phyloP scores from a whole-genome alignment of 2,888 invertebrate species.

The Plebejus argus region DNA sequence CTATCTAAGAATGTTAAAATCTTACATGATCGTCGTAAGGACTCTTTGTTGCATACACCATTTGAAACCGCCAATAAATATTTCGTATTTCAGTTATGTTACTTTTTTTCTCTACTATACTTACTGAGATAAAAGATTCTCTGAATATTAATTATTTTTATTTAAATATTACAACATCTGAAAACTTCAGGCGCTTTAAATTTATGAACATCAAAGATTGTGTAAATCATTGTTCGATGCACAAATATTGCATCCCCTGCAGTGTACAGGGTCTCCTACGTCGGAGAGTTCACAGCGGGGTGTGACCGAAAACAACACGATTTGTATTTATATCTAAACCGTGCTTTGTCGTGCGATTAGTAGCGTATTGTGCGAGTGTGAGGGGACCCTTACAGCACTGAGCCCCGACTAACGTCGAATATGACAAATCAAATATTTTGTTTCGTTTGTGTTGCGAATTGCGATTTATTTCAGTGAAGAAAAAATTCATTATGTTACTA shows the following conservation, averaged over 20 bases:
- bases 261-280: slow-evolving; percentile 39
- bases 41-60: too few species aligned
- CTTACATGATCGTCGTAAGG: too few species aligned
- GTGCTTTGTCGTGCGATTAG: slow-evolving; percentile 77
- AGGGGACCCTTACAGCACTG: slow-evolving; percentile 50
- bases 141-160: too few species aligned
- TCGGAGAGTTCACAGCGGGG: slow-evolving; percentile 52
- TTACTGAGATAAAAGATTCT: too few species aligned
- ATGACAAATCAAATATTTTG: slow-evolving; percentile 27
- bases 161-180: too few species aligned
- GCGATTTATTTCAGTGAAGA: background rate
- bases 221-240: background rate
- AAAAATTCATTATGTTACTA: background rate
- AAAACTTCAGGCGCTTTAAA: background rate
- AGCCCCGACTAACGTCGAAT: slow-evolving; percentile 42
- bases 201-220: background rate
- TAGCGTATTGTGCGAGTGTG: slow-evolving; percentile 66
- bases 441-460: slow-evolving; percentile 16
- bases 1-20: too few species aligned
- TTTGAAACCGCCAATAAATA: too few species aligned
- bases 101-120: too few species aligned
- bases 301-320: slow-evolving; percentile 77
- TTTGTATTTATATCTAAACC: slow-evolving; percentile 78
- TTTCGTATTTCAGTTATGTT: too few species aligned
- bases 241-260: background rate